Percentiles rank a stretch among this genome's conserved stretches.
These are phyloP conservation scores for Scrobipalpa atriplicella DNA, from an alignment of 2,888 invertebrate species.

Conservation along the genomic window DNA sequence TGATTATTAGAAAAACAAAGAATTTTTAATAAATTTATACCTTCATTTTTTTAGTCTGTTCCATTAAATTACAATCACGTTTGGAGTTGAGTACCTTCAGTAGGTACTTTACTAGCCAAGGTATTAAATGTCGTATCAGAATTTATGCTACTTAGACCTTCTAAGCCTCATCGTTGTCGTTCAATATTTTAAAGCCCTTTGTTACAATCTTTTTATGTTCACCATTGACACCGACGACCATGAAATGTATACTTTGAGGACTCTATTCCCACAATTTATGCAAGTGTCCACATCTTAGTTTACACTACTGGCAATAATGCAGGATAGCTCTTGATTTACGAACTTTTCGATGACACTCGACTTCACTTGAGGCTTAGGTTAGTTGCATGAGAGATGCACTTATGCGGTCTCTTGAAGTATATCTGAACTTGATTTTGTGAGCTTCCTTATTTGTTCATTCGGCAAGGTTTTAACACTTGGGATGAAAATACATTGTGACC, in stretches of 20 bases:
- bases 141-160: slow-evolving; percentile 9
- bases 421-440: neutral
- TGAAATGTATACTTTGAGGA: neutral
- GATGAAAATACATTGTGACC: neutral
- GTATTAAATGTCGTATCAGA: neutral
- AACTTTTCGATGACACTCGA: neutral
- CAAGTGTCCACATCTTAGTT: neutral
- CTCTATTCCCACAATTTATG: neutral
- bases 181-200: neutral
- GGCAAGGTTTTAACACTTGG: neutral
- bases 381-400: neutral
- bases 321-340: neutral
- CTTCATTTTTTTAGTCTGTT: neutral
- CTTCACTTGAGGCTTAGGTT: neutral
- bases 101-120: neutral
- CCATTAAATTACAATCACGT: neutral
- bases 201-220: neutral
- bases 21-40: too few relatives aligned
- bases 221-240: neutral
- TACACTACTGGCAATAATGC: neutral
- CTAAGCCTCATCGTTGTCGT: slow-evolving; percentile 7
- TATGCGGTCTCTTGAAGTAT: neutral
- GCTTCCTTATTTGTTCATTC: slow-evolving; percentile 2
- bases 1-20: too few relatives aligned
- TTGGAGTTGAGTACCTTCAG: neutral